Conservation (phyloP, 2,113 vertebrate genomes). For the Saguinus imperator region DNA sequence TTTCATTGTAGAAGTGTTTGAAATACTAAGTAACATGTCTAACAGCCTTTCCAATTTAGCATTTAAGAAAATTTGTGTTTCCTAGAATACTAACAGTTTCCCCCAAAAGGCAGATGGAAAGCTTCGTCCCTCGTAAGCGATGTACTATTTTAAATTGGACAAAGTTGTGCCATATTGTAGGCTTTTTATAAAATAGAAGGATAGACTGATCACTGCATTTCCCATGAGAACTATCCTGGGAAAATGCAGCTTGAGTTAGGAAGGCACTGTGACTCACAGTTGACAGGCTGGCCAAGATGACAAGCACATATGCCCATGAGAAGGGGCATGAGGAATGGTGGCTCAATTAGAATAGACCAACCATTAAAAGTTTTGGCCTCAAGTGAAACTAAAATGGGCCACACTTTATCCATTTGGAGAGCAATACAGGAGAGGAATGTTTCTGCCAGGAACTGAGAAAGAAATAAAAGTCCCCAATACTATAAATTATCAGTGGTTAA, state of each 20-base stretch:
- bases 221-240: conserved; percentile 56
- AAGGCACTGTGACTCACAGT: conserved; percentile 11
- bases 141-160: conserved; percentile 37
- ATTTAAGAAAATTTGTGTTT: conserved; percentile 68
- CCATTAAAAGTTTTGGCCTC: conserved; percentile 5
- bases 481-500: neutral
- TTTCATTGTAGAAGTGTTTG: conserved; percentile 60
- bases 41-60: conserved; percentile 52
- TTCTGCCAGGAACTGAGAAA: conserved; percentile 9
- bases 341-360: neutral
- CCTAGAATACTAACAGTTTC: conserved; percentile 68
- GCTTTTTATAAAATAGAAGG: conserved; percentile 65
- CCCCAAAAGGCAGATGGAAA: conserved; percentile 61
- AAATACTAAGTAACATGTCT: conserved; percentile 64
- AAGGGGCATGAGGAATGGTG: conserved; percentile 28
- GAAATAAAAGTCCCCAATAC: neutral
- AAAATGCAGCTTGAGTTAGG: conserved; percentile 46
- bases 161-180: neutral
- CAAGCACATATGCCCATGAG: conserved; percentile 8
- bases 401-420: neutral
- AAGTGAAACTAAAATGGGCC: neutral
- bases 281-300: conserved; percentile 51
- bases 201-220: conserved; percentile 50
- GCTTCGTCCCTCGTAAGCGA: conserved; percentile 65
- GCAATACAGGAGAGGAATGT: neutral